Evolutionary conservation across 1,140 invertebrate genomes (phyloP).

Genomic region (Sinella curviseta): DNA sequence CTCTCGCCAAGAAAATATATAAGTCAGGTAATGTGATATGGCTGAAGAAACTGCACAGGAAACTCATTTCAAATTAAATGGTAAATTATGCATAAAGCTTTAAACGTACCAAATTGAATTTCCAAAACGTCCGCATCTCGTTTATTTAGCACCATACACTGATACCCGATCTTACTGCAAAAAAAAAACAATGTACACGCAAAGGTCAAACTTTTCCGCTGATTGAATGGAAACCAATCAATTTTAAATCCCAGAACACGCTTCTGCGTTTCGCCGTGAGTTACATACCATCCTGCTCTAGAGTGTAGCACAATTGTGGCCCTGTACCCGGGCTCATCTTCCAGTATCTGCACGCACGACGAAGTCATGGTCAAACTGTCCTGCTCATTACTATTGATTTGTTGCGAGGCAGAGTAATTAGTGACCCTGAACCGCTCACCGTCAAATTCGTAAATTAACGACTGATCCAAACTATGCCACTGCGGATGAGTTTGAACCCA

Average conservation of each 20-base stretch:
- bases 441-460: conserved; percentile 51
- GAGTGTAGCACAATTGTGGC: conserved; percentile 39
- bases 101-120: conserved; percentile 48
- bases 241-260: background rate
- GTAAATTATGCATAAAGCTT: background rate
- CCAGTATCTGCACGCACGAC: background rate
- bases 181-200: conserved; percentile 23
- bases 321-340: background rate
- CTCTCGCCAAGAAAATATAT: background rate
- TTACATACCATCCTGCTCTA: conserved; percentile 44
- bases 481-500: conserved; percentile 50
- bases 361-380: conserved; percentile 1
- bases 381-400: background rate
- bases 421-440: conserved; percentile 10
- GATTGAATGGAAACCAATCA: background rate
- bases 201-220: background rate
- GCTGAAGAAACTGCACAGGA: background rate
- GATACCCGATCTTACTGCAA: conserved; percentile 60
- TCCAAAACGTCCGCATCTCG: conserved; percentile 61
- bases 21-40: background rate
- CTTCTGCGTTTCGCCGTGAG: background rate
- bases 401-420: conserved; percentile 38
- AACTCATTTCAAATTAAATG: background rate
- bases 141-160: conserved; percentile 61
- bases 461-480: conserved; percentile 53